phyloP scores from a whole-genome alignment of 1,140 invertebrate species.

The Orussus abietinus region DNA sequence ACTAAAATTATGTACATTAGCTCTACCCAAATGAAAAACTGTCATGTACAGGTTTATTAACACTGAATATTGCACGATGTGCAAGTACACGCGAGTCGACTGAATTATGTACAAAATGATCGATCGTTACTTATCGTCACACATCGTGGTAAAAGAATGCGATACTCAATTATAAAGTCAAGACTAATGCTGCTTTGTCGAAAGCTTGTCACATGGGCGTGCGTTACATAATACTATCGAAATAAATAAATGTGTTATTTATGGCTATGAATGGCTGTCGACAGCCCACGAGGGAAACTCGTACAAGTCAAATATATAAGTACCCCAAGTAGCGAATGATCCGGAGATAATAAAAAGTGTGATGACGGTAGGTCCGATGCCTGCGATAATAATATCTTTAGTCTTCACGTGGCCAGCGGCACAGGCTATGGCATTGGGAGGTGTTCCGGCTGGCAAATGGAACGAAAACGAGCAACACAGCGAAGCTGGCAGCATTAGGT shows the following conservation, averaged over 20 bases:
- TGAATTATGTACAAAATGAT: not conserved
- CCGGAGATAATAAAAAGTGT: constrained; percentile 65
- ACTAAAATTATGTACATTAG: too few species aligned
- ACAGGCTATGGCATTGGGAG: constrained; percentile 93
- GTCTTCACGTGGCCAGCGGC: constrained; percentile 74
- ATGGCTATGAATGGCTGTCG: constrained; percentile 10
- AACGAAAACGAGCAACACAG: constrained; percentile 60
- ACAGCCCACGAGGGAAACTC: constrained; percentile 55
- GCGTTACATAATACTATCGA: too few species aligned
- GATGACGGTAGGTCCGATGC: constrained; percentile 74
- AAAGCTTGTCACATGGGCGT: too few species aligned
- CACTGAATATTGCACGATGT: too few species aligned
- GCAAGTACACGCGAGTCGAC: too few species aligned
- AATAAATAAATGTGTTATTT: constrained; percentile 6
- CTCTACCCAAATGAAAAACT: too few species aligned
- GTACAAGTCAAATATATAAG: constrained; percentile 55
- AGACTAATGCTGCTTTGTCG: not conserved
- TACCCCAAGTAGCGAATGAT: constrained; percentile 67
- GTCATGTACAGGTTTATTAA: too few species aligned
- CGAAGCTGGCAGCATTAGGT: constrained; percentile 67
- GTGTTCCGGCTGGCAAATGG: constrained; percentile 78
- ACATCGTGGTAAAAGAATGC: constrained; percentile 6
- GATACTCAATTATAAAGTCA: not conserved
- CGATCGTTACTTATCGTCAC: not conserved
- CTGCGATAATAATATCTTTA: constrained; percentile 73